Conservation (phyloP, 2,888 invertebrate species). For the Beris chalybata region DNA sequence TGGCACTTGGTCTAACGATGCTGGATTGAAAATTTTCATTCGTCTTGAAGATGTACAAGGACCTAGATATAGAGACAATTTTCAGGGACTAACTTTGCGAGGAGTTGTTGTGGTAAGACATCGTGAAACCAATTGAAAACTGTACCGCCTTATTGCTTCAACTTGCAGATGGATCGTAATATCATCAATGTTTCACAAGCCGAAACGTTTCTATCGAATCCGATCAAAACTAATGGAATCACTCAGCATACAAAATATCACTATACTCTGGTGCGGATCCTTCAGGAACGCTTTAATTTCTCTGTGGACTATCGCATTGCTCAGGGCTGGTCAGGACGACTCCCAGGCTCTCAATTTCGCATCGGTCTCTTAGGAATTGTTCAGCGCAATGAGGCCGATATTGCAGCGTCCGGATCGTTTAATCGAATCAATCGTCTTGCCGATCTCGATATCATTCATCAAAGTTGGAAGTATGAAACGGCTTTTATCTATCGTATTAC, state of each 20-base stretch:
- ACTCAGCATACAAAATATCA: constrained; percentile 51
- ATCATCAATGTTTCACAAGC: constrained; percentile 48
- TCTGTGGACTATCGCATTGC: constrained; percentile 50
- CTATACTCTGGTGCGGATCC: constrained; percentile 45
- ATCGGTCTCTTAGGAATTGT: constrained; percentile 51
- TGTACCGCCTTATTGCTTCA: not conserved
- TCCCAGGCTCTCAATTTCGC: constrained; percentile 46
- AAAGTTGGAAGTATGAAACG: constrained; percentile 52
- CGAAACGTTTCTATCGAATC: constrained; percentile 42
- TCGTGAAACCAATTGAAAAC: not conserved
- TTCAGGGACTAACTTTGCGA: constrained; percentile 47
- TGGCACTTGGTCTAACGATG: constrained; percentile 37
- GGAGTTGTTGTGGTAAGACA: constrained; percentile 50
- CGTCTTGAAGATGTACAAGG: constrained; percentile 47
- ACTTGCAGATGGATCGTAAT: constrained; percentile 49
- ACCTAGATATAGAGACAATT: constrained; percentile 45
- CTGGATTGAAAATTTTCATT: constrained; percentile 33
- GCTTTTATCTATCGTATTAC: constrained; percentile 52
- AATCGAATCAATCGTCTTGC: constrained; percentile 51
- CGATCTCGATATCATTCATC: constrained; percentile 51
- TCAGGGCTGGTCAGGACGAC: constrained; percentile 52
- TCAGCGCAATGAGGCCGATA: constrained; percentile 51
- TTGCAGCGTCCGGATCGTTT: constrained; percentile 51
- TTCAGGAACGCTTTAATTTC: constrained; percentile 50
- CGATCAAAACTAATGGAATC: constrained; percentile 47